Conservation (phyloP, 2,113 vertebrate species). For the Saiga tatarica region DNA sequence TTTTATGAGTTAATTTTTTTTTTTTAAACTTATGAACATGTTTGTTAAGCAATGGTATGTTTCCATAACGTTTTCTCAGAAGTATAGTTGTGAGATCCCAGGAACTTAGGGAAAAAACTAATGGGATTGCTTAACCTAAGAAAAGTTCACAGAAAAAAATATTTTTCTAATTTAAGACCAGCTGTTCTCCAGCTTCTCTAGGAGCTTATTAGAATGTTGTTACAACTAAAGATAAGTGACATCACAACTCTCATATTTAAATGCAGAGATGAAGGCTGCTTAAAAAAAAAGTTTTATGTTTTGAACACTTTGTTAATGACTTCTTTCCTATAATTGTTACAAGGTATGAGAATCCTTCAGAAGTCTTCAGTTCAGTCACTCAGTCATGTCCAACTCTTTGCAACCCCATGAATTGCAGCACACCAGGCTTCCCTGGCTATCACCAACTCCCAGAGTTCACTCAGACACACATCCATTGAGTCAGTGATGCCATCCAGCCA, state of each 20-base stretch:
- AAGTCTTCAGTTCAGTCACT: not conserved
- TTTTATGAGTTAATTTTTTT: conserved; percentile 5
- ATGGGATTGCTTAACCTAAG: not conserved
- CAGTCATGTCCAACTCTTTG: too few relatives aligned
- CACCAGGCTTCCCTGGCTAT: too few relatives aligned
- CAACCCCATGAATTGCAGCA: too few relatives aligned
- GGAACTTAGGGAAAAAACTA: not conserved
- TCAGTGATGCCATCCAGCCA: too few relatives aligned
- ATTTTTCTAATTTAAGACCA: not conserved
- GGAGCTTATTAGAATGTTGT: not conserved
- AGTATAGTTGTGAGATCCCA: not conserved
- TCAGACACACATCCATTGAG: too few relatives aligned
- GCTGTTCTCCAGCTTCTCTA: not conserved
- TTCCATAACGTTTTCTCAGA: not conserved
- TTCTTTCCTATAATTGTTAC: not conserved
- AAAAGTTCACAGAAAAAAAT: not conserved
- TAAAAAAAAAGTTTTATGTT: not conserved
- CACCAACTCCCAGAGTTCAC: too few relatives aligned
- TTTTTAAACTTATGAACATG: not conserved
- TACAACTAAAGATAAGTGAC: not conserved
- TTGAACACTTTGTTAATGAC: not conserved
- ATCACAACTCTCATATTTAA: not conserved
- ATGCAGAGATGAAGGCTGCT: not conserved
- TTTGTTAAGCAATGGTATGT: not conserved
- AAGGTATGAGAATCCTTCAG: not conserved